Base-by-base conservation (phyloP, 2,888 invertebrate genomes). In the Galerucella nymphaeae region DNA sequence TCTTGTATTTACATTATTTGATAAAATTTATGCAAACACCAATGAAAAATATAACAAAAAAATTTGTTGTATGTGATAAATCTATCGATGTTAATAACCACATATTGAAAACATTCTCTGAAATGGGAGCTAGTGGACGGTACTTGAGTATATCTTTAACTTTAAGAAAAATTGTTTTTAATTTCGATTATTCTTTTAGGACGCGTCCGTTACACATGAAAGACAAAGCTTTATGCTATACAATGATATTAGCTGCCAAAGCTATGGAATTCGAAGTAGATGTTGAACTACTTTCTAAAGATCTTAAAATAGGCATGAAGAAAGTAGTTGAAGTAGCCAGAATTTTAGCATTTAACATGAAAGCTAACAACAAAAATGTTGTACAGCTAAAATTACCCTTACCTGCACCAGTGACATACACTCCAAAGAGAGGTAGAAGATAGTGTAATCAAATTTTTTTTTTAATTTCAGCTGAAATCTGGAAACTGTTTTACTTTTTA, bases 151-250 rank as follows among this genome's bases (percentile, higher is more conserved):
- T 16, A 18, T 18, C 3, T 53, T 2, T 53, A 16, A 45, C 45
- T 4, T 23, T 2, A 14, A 38, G 30, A 38, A 38, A 38, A 38
- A 38, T 38, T 38, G 30, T 45, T 14, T 45, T 11, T 45, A 45
- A 45, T 14, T 45, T 48, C 41, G 13, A 23, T 16, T 16, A 20
- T 18, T 42, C 55, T 82, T 84, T 72, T 70, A 85, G 85, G 62
- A 77, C 78, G 48, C 79, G 86, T n/a, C 84, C 86, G 1, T 41
- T 81, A 42, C 80, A 82, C 58, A 85, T 86, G 84, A 82, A 82
- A 69, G 86, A 86, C 76, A 86, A 86, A 77, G 77, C 82, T 20
- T 66, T 84, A 6, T 85, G 86, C 72, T 85, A 83, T 68, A 81
- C 84, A 41, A 74, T 86, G n/a, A 83, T 86, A 4, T 76, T 86